Conservation (phyloP, 2,888 invertebrate genomes). For the Chironomus riparius region DNA sequence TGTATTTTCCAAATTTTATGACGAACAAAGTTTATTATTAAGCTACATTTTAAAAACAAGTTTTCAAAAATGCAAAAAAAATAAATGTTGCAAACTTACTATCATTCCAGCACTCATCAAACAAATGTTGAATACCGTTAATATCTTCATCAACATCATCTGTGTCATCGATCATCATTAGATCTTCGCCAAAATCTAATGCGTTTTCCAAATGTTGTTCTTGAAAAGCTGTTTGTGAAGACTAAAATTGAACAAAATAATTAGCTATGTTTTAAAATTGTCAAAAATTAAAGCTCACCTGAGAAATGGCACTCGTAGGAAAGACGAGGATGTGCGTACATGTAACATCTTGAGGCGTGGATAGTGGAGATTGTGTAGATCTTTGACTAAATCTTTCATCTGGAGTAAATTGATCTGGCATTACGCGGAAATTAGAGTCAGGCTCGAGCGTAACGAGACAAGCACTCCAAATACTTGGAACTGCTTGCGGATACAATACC, state of each 20-base stretch:
- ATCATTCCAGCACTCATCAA: conserved; percentile 52
- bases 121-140: conserved; percentile 69
- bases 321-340: conserved; percentile 98
- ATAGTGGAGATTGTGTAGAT: conserved; percentile 79
- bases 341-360: conserved; percentile 92
- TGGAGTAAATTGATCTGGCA: conserved; percentile 94
- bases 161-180: conserved; percentile 41
- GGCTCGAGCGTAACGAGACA: conserved; percentile 94
- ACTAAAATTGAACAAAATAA: conserved; percentile 40
- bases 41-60: too few relatives aligned
- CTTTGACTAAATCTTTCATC: conserved; percentile 84
- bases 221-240: conserved; percentile 61
- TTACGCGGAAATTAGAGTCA: conserved; percentile 75
- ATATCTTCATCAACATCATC: conserved; percentile 55
- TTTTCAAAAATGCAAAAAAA: too few relatives aligned
- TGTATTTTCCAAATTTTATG: too few relatives aligned
- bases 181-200: conserved; percentile 53
- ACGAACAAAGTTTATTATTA: too few relatives aligned
- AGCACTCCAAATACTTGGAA: conserved; percentile 92
- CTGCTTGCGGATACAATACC: conserved; percentile 65
- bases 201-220: conserved; percentile 55
- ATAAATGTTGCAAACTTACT: conserved; percentile 34
- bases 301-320: conserved; percentile 91
- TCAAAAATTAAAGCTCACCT: conserved; percentile 47
- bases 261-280: background rate